Base-by-base conservation (phyloP, 1,140 invertebrate species). In the Spodoptera frugiperda region DNA sequence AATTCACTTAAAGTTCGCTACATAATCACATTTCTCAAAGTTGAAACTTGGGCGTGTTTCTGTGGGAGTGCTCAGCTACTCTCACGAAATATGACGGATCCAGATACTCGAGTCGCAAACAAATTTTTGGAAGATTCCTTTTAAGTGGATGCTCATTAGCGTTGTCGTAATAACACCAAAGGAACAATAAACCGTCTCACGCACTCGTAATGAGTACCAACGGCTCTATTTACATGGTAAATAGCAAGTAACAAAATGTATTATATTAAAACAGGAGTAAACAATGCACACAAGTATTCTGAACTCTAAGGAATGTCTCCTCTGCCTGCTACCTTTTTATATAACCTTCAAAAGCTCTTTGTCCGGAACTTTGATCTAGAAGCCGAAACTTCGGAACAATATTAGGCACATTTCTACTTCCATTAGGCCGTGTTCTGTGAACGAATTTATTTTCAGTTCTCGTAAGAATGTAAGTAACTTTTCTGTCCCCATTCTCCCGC, bases 1-100 rank as follows among this genome's bases (percentile, higher is more conserved):
- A 86, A 88, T 91, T 89, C 87, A 86, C 88, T 87, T 88, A 89
- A 86, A 89, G 83, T 89, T 88, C 73, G 67, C 78, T 82, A 87
- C 81, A 87, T 91, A 90, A 90, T 91, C 84, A 88, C 84, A 84
- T 91, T 88, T 82, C 77, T 82, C 76, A 33, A 78, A 82, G 83
- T 80, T 80, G 72, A 83, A 88, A 88, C 67, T 85, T 88, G 46
- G 72, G 54, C 55, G 75, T 79, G 74, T 78, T 76, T 49, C 68
- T 57, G 70, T 48, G 33, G 68, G 76, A 48, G 53, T 39, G 76
- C 76, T 61, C 55, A 21, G 48, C 21, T 51, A 74, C 55, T 74
- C 17, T 39, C 19, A 33, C 71, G 46, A 74, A 73, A 51, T 73
- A 73, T 73, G 55, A 59, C 61, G 54, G 71, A 73, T 73, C 25